phyloP scores from a whole-genome alignment of 2,888 invertebrate genomes.

The Teinopalpus imperialis region DNA sequence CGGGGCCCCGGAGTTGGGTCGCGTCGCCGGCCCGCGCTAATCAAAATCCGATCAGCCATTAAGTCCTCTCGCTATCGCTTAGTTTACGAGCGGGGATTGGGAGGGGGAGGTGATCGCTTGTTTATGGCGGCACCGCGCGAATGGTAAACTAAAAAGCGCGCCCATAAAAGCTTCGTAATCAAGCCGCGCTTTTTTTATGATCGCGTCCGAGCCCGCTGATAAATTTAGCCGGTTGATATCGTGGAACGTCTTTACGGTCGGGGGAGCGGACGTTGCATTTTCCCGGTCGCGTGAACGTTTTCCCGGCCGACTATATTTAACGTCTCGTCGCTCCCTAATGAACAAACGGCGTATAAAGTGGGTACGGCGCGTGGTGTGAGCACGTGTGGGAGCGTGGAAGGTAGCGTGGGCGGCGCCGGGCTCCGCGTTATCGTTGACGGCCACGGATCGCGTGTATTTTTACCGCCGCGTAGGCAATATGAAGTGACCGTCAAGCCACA shows the following conservation, averaged over 20 bases:
- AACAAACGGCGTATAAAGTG: constrained; percentile 31
- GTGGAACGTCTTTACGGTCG: constrained; percentile 38
- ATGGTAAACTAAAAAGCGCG: constrained; percentile 61
- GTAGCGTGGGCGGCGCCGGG: constrained; percentile 35
- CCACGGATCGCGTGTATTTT: constrained; percentile 53
- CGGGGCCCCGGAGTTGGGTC: constrained; percentile 66
- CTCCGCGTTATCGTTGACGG: constrained; percentile 44
- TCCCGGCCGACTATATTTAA: constrained; percentile 36
- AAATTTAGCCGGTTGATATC: constrained; percentile 70
- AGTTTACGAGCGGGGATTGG: constrained; percentile 71
- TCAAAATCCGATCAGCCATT: constrained; percentile 83
- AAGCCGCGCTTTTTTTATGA: constrained; percentile 64
- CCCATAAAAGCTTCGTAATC: constrained; percentile 74
- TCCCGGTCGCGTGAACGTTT: constrained; percentile 30
- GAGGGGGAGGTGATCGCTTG: constrained; percentile 64
- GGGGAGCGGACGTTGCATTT: constrained; percentile 31
- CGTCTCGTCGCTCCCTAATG: constrained; percentile 35
- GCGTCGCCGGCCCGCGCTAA: constrained; percentile 79
- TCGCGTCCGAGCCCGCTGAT: constrained; percentile 44
- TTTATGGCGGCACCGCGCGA: constrained; percentile 69
- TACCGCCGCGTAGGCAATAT: constrained; percentile 40
- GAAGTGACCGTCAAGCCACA: constrained; percentile 16
- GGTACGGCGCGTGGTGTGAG: constrained; percentile 27
- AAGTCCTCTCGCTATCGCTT: constrained; percentile 80
- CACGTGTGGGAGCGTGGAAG: constrained; percentile 31